Base-by-base conservation (phyloP, 2,888 invertebrate species). In the Sminthurides aquaticus region DNA sequence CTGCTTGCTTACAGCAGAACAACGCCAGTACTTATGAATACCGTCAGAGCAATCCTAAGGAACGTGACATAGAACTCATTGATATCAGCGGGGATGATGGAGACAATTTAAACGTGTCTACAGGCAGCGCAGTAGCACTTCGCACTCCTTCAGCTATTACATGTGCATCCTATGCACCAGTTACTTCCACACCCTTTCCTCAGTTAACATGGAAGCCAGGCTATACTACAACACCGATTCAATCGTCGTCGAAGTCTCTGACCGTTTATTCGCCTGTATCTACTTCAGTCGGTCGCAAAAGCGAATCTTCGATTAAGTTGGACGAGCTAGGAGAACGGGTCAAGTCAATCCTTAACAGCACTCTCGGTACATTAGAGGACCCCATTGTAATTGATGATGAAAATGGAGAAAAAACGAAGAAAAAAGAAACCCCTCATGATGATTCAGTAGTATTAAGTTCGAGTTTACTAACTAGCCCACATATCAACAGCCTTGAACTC, bases 351-450 rank as follows among this genome's bases (percentile, higher is more conserved):
- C 25, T 64, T 5, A 48, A 64, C 22, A n/a, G 2, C 20, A 48
- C 43, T 49, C 56, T 64, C 24, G 60, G 64, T 20, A 49, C 59
- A 1, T 54, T 29, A 25, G 55, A 59, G 18, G n/a, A 58, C 1
- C 34, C 27, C 3, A 34, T 18, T 8, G 34, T n/a, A 3, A 22
- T 64, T 15, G 52, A 52, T 26, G 54, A 48, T 62, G 58, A 63
- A 15, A 49, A 48, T 20, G n/a, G n/a, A n/a, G 49, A 49, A 49
- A 55, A 49, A 1, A 29, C 1, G 20, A 24, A 24, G 8, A 22
- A 52, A 52, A 20, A 5, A 52, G 20, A 15, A 52, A 20, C 5
- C 5, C 15, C 5, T 15, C 20, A 18, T 5, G 20, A 52, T 8
- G 5, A 52, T 8, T 52, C 22, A 5, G 8, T 22, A 5, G 52